Evolutionary conservation across 1,140 invertebrate species (phyloP), one percentile per base, ranked within the genome.

Genomic region (Papilio dardanus): DNA sequence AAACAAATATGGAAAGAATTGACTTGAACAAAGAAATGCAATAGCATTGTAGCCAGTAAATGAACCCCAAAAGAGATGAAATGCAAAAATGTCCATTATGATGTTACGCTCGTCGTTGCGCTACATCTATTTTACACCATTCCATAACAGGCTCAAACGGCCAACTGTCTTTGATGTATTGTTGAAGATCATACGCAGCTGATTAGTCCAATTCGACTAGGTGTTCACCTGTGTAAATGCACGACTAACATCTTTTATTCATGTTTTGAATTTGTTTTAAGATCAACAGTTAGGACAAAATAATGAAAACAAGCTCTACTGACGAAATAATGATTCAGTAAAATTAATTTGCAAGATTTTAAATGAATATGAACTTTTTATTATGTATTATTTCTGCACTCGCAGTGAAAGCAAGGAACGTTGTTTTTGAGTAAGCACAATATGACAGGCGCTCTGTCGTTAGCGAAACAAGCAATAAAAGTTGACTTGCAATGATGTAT

Each of bases 401-500:
- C 21, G 21, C 10, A 6, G 19, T 35, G 33, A n/a, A 16, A 21
- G 21, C 33, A 69, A 68, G 4, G 65, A 67, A n/a, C n/a, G 31
- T 31, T n/a, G 7, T 68, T 16, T 35, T 37, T 68, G 16, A 68
- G 37, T 40, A 68, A 68, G 33, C 3, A 68, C 35, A 69, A 69
- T 19, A 40, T 69, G 67, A 42, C 67, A 40, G 67, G 31, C 67
- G 21, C 31, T 69, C 19, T 69, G 67, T 69, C 67, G 42, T 69
- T 37, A 24, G 14, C 33, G 19, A 7, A 69, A 37, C 7, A 21
- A 40, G 35, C n/a, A 69, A 69, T 69, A 69, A 69, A 69, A 37
- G 33, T 69, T 69, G 67, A 69, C 67, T 28, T 30, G 35, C 33
- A 69, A 69, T 69, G 67, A 69, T 69, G 67, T 40, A 69, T 69